Percentiles rank a stretch among this genome's conserved stretches.
phyloP scores from a whole-genome alignment of 2,888 invertebrate species.

The Chrysolina oricalcia region DNA sequence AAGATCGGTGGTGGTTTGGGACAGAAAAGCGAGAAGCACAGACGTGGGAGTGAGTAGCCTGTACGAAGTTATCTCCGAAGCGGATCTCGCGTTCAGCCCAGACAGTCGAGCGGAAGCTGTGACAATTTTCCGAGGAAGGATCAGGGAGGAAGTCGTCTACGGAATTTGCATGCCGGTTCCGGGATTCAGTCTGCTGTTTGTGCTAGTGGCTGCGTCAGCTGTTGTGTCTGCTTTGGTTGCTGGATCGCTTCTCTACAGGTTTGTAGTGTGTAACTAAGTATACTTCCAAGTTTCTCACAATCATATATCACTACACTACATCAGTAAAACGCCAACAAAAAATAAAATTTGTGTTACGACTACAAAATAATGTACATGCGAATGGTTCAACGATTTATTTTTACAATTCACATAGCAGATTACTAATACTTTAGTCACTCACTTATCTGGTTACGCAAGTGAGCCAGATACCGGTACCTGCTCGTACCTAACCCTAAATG shows the following conservation, averaged over 20 bases:
- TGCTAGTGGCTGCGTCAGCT: constrained; percentile 89
- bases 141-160: constrained; percentile 91
- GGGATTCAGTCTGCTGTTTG: constrained; percentile 91
- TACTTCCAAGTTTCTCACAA: not conserved
- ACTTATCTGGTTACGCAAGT: no score
- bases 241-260: constrained; percentile 73
- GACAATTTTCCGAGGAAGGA: constrained; percentile 90
- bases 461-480: no score
- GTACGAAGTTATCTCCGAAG: constrained; percentile 92
- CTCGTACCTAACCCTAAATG: no score
- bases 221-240: constrained; percentile 91
- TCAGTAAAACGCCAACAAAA: not conserved
- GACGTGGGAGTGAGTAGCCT: constrained; percentile 93
- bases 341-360: no score
- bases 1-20: constrained; percentile 79
- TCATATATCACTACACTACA: not conserved
- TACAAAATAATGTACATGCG: no score
- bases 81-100: constrained; percentile 92
- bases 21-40: constrained; percentile 82
- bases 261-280: not conserved
- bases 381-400: no score
- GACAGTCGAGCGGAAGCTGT: constrained; percentile 86
- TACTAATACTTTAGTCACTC: no score
- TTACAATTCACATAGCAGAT: no score
- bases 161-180: constrained; percentile 93